phyloP scores from a whole-genome alignment of 2,888 invertebrate species.

The Andrena flavipes region DNA sequence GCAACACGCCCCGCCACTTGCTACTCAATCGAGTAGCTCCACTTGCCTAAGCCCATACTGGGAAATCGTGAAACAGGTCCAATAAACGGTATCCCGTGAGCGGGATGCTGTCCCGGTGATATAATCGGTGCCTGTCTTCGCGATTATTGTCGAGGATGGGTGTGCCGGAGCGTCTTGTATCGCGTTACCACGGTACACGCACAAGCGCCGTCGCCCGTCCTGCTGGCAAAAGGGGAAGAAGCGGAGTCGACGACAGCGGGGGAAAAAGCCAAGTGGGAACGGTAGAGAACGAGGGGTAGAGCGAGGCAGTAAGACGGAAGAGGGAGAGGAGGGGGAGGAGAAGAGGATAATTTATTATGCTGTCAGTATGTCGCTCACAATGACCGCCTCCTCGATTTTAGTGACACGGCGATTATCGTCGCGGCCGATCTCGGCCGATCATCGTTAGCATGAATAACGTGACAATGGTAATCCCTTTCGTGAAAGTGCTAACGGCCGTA shows the following conservation, averaged over 20 bases:
- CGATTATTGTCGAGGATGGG: conserved; percentile 58
- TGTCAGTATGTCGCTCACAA: conserved; percentile 83
- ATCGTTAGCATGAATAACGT: conserved; percentile 83
- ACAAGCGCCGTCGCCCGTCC: conserved; percentile 27
- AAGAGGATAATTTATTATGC: conserved; percentile 82
- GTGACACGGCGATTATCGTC: conserved; percentile 82
- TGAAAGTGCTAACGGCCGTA: conserved; percentile 75
- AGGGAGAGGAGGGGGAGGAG: not conserved
- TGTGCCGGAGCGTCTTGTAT: conserved; percentile 58
- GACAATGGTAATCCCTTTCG: conserved; percentile 82
- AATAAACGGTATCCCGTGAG: conserved; percentile 24
- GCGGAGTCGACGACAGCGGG: conserved; percentile 14
- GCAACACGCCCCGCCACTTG: not conserved
- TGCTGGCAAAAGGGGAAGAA: conserved; percentile 11
- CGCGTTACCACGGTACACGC: conserved; percentile 63
- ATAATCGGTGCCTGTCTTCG: conserved; percentile 58
- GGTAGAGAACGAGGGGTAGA: conserved; percentile 23
- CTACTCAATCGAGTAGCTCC: not conserved
- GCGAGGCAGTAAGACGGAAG: not conserved
- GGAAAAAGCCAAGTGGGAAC: conserved; percentile 27
- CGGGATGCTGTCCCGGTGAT: conserved; percentile 27
- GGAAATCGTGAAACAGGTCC: conserved; percentile 28
- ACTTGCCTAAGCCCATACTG: not conserved
- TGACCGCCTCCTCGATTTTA: conserved; percentile 83
- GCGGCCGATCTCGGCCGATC: conserved; percentile 82